Evolutionary conservation across 2,113 vertebrate species (phyloP), one percentile per base, ranked within the genome.

Genomic region (Scytalopus superciliaris): DNA sequence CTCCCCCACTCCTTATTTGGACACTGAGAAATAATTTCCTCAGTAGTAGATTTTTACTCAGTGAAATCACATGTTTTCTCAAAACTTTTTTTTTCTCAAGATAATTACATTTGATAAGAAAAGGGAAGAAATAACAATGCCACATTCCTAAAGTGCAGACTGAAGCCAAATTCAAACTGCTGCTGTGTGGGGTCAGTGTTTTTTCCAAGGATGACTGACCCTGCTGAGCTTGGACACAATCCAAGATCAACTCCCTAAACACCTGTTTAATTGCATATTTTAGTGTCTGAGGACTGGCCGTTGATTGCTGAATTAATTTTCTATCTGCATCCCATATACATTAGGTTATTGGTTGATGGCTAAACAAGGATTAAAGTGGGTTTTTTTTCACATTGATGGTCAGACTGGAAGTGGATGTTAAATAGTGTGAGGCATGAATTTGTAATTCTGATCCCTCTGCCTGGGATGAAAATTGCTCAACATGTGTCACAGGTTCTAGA

Each of bases 21-120:
- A 98, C 86, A 97, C 69, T 66, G 87, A 85, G 93, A 96, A 97
- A 94, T 97, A 95, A 98, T 96, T 96, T 98, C 97, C 89, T 97
- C 93, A 95, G 95, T 97, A 98, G 97, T 96, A 97, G 97, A 98
- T 99, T 98, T 98, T 98, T 98, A 98, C 96, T 97, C 96, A 77
- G 97, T 99, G 98, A 99, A 98, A 98, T 98, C 98, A 99, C 97
- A 96, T 96, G 82, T 97, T 98, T 98, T 98, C 90, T 95, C 88
- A 97, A 94, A 91, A 82, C 59, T 45, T 86, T 95, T 94, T 81
- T 47, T 69, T 96, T 70, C 95, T 97, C 96, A 93, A 94, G 94
- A 97, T 98, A 97, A 96, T 94, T 97, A 95, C 74, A 93, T 95
- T 97, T 98, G 99, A 98, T 99, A 98, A 98, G 98, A 98, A 98